A percentile compares a stretch with the other conserved stretches of the same genome.
phyloP scores from a whole-genome alignment of 2,113 vertebrate species.

The Xiphophorus maculatus region DNA sequence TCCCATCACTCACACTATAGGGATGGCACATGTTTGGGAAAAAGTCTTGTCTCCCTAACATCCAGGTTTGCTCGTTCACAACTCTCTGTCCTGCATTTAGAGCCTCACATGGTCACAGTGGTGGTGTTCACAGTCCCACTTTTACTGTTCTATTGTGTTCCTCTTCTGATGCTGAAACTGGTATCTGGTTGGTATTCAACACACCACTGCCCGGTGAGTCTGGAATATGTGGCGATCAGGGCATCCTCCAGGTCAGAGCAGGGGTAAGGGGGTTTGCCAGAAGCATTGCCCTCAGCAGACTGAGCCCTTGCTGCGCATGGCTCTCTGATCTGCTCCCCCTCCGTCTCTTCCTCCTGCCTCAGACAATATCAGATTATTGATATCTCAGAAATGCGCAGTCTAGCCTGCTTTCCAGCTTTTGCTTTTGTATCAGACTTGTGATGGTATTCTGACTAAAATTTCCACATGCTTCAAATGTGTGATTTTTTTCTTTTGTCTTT shows the following conservation, averaged over 20 bases:
- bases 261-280: slow-evolving; percentile 79
- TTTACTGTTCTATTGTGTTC: slow-evolving; percentile 48
- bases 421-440: slow-evolving; percentile 53
- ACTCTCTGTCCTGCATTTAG: slow-evolving; percentile 4
- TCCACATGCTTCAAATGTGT: slow-evolving; percentile 36
- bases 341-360: slow-evolving; percentile 43
- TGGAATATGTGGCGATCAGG: slow-evolving; percentile 58
- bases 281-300: slow-evolving; percentile 81
- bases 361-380: slow-evolving; percentile 75
- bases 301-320: slow-evolving; percentile 73
- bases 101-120: background rate
- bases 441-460: slow-evolving; percentile 50
- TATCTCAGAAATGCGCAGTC: slow-evolving; percentile 56
- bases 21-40: slow-evolving; percentile 2
- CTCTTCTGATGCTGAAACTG: slow-evolving; percentile 33
- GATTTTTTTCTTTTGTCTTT: slow-evolving; percentile 18
- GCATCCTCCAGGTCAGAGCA: slow-evolving; percentile 75
- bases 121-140: slow-evolving; percentile 15
- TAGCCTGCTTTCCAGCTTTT: slow-evolving; percentile 43
- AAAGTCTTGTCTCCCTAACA: slow-evolving; percentile 8
- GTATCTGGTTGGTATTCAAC: slow-evolving; percentile 70
- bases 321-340: slow-evolving; percentile 73
- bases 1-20: slow-evolving; percentile 27
- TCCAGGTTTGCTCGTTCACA: background rate
- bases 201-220: slow-evolving; percentile 59